Conservation (phyloP, 2,888 invertebrate species). For the Allacma fusca region DNA sequence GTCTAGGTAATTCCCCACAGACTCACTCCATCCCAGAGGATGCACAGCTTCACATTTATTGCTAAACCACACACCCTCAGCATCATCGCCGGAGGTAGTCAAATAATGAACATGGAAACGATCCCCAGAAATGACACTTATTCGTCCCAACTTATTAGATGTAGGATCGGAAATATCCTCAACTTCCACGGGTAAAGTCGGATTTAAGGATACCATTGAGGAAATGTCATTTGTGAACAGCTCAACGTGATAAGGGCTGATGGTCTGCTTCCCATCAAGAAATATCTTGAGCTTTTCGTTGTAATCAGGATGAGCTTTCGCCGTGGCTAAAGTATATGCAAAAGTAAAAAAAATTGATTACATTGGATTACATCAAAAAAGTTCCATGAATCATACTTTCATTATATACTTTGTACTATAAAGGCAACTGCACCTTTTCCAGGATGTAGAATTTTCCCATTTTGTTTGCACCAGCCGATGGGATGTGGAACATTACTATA, state of each 20-base stretch:
- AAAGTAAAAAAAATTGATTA: no score
- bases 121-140: conserved; percentile 27
- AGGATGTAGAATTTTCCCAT: conserved; percentile 32
- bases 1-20: background rate
- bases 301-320: conserved; percentile 25
- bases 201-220: conserved; percentile 18
- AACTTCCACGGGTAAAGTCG: conserved; percentile 33
- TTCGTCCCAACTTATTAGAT: conserved; percentile 22
- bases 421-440: conserved; percentile 38
- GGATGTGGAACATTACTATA: conserved; percentile 14
- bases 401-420: no score
- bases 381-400: no score
- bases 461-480: conserved; percentile 28
- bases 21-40: conserved; percentile 28
- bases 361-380: no score
- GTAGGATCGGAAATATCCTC: background rate
- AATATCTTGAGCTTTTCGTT: conserved; percentile 6
- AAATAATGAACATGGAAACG: conserved; percentile 21
- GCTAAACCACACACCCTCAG: background rate
- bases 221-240: conserved; percentile 17
- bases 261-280: conserved; percentile 23
- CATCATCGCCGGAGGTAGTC: background rate
- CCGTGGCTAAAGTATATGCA: background rate
- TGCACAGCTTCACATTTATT: background rate
- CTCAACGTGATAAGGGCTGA: conserved; percentile 9